phyloP scores from a whole-genome alignment of 2,113 vertebrate genomes.

The Microtus pennsylvanicus region DNA sequence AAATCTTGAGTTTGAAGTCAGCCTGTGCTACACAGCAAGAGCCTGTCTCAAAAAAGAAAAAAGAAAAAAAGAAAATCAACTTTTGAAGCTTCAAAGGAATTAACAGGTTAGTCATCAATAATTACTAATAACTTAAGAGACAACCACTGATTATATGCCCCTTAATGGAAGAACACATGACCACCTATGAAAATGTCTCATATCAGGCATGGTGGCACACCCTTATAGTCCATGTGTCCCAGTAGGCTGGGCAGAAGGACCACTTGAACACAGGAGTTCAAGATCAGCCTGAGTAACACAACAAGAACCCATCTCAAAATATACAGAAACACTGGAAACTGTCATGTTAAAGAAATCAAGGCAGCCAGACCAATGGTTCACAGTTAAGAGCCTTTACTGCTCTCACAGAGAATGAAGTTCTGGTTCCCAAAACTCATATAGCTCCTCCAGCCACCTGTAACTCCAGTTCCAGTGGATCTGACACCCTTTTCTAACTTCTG shows the following conservation, averaged over 20 bases:
- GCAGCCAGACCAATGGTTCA: not conserved
- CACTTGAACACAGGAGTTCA: not conserved
- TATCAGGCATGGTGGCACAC: not conserved
- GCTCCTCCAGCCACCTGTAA: not conserved
- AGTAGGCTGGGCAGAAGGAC: not conserved
- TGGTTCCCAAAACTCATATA: not conserved
- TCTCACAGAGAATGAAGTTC: not conserved
- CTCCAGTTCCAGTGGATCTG: not conserved
- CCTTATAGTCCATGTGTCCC: not conserved
- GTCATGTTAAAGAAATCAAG: not conserved
- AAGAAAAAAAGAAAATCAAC: not conserved
- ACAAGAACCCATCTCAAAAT: not conserved
- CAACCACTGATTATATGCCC: not conserved
- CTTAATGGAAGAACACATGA: not conserved
- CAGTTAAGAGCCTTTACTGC: not conserved
- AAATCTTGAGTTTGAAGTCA: conserved; percentile 23
- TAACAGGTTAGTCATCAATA: not conserved
- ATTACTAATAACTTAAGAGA: not conserved
- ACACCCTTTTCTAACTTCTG: not conserved
- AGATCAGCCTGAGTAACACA: not conserved
- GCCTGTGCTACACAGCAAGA: conserved; percentile 29
- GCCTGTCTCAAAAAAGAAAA: conserved; percentile 37
- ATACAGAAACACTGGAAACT: not conserved
- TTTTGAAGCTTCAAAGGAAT: not conserved
- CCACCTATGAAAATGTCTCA: not conserved